Conservation (phyloP, 2,113 vertebrate genomes). For the Nesogale talazaci region DNA sequence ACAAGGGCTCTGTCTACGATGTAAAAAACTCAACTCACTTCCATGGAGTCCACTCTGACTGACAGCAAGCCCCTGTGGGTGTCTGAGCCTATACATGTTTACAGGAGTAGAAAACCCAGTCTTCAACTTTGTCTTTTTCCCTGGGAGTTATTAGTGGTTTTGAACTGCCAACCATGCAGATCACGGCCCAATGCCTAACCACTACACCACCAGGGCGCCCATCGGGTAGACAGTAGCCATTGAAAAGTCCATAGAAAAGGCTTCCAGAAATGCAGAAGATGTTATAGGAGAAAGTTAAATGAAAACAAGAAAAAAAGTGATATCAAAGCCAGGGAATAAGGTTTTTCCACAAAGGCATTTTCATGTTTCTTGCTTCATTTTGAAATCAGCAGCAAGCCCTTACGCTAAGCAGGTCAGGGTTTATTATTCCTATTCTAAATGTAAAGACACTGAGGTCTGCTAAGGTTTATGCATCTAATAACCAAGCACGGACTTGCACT, state of each 20-base stretch:
- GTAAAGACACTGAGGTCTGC: slow-evolving; percentile 13
- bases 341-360: background rate
- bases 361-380: background rate
- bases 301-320: background rate
- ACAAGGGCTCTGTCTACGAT: too few relatives aligned
- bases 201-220: too few relatives aligned
- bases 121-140: too few relatives aligned
- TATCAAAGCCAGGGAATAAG: background rate
- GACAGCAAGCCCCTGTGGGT: too few relatives aligned
- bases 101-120: too few relatives aligned
- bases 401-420: background rate
- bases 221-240: background rate
- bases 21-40: too few relatives aligned
- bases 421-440: slow-evolving; percentile 34
- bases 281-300: background rate
- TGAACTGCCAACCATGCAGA: too few relatives aligned
- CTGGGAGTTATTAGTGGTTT: too few relatives aligned
- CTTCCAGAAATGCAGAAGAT: background rate
- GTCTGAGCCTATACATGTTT: too few relatives aligned
- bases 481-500: background rate
- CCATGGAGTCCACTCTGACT: too few relatives aligned
- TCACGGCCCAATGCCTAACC: too few relatives aligned
- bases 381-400: background rate
- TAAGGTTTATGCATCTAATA: background rate
- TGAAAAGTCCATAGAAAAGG: slow-evolving; percentile 11